phyloP scores from a whole-genome alignment of 2,888 invertebrate genomes.

The Xylota segnis region DNA sequence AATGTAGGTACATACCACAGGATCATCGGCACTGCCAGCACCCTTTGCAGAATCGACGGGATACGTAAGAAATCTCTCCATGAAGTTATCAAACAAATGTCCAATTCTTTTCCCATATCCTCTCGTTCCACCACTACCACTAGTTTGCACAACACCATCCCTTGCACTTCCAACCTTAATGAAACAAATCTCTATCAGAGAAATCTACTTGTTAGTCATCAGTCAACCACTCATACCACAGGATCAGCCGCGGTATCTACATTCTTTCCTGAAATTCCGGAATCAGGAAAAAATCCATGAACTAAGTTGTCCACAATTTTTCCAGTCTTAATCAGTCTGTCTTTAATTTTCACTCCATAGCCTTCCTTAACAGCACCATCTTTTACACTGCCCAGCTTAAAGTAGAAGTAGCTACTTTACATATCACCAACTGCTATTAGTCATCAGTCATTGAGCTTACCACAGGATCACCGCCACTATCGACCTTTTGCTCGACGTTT shows the following conservation, averaged over 20 bases:
- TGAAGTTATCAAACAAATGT: background rate
- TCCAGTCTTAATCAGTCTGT: background rate
- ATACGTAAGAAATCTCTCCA: background rate
- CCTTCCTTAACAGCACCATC: background rate
- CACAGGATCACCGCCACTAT: background rate
- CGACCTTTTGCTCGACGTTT: background rate
- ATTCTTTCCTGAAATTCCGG: background rate
- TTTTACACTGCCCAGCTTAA: slow-evolving; percentile 4
- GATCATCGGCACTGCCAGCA: background rate
- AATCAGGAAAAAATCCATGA: background rate
- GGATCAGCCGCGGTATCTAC: too few species aligned
- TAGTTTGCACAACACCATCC: too few species aligned
- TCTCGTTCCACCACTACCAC: background rate
- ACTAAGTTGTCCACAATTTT: background rate
- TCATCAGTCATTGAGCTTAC: background rate
- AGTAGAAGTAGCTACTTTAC: background rate
- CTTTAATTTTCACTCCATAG: background rate
- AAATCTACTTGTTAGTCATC: too few species aligned
- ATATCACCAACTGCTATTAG: too few species aligned
- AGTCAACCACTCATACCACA: too few species aligned
- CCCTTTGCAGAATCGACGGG: background rate
- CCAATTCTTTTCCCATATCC: background rate
- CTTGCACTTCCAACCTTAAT: background rate
- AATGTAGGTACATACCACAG: background rate
- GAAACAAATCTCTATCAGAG: too few species aligned